Evolutionary conservation across 2,888 invertebrate genomes (phyloP).

Genomic region (Crematogaster levior): DNA sequence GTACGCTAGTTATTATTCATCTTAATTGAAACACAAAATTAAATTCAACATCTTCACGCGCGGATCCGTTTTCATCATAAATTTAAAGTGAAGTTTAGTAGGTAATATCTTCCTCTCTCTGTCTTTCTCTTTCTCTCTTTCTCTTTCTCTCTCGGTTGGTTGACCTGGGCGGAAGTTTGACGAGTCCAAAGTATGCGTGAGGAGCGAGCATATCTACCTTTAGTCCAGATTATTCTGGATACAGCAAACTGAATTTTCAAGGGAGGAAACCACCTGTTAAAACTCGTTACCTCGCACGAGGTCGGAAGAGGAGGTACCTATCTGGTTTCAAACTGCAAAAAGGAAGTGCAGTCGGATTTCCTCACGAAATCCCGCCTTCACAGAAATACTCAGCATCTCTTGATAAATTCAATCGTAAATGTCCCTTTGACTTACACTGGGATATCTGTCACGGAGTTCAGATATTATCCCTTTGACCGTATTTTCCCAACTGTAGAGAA

Average conservation of each 20-base stretch:
- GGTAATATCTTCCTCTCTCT: conserved; percentile 42
- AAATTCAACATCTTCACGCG: conserved; percentile 51
- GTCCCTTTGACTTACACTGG: conserved; percentile 16
- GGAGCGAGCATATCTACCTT: conserved; percentile 23
- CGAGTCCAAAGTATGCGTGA: conserved; percentile 45
- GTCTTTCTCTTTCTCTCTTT: conserved; percentile 28
- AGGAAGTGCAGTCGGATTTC: conserved; percentile 43
- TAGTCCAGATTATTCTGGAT: conserved; percentile 55
- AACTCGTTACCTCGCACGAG: conserved; percentile 63
- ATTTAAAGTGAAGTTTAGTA: conserved; percentile 53
- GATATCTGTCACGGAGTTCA: conserved; percentile 23
- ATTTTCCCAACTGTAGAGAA: conserved; percentile 50
- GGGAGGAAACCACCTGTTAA: conserved; percentile 70
- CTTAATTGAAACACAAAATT: conserved; percentile 57
- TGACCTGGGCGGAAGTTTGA: conserved; percentile 52
- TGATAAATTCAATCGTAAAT: conserved; percentile 42
- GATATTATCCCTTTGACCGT: conserved; percentile 38
- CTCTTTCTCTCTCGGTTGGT: conserved; percentile 27
- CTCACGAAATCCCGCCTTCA: conserved; percentile 29
- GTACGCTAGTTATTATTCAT: conserved; percentile 50
- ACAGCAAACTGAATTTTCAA: conserved; percentile 62
- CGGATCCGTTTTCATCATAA: conserved; percentile 46
- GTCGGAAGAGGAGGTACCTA: conserved; percentile 44
- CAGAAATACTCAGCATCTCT: conserved; percentile 20
- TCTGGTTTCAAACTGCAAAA: conserved; percentile 52